A percentile compares a stretch with the other conserved stretches of the same genome.
These are phyloP conservation scores for Trichopoda pennipes DNA, from an alignment of 2,888 invertebrate genomes.

Conservation along the genomic window DNA sequence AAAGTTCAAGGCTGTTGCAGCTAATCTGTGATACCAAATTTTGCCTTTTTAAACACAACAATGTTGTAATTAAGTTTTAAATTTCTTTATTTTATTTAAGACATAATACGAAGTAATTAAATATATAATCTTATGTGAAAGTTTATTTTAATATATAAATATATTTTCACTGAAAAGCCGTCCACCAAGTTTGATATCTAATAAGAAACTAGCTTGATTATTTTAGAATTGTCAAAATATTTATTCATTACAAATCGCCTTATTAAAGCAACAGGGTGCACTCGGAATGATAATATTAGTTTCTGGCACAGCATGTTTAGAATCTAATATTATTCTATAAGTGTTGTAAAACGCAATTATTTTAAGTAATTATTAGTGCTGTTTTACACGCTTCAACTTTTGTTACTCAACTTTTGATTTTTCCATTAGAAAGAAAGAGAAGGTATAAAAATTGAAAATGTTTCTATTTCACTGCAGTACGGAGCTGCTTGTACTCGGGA, in stretches of 20 bases:
- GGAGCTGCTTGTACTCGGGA: too few relatives aligned
- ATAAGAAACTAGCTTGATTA: slow-evolving; percentile 51
- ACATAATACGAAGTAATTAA: too few relatives aligned
- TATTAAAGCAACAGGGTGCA: neutral
- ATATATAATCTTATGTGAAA: neutral
- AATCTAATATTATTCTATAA: neutral
- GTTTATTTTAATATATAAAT: neutral
- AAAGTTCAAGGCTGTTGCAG: neutral
- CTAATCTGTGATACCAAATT: neutral
- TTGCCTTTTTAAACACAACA: neutral
- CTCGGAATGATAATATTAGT: neutral
- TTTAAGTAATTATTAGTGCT: too few relatives aligned
- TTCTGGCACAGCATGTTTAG: neutral
- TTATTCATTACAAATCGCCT: slow-evolving; percentile 11
- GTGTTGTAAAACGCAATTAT: neutral
- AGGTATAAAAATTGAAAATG: too few relatives aligned
- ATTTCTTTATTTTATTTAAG: neutral
- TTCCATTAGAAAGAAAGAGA: too few relatives aligned
- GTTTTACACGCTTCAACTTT: too few relatives aligned
- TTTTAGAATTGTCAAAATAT: slow-evolving; percentile 24
- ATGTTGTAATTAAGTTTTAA: neutral
- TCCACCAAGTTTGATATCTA: slow-evolving; percentile 32
- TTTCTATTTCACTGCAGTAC: too few relatives aligned
- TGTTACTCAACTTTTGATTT: too few relatives aligned
- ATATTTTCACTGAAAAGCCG: neutral